phyloP scores from a whole-genome alignment of 1,140 invertebrate species.

The Homalodisca vitripennis region DNA sequence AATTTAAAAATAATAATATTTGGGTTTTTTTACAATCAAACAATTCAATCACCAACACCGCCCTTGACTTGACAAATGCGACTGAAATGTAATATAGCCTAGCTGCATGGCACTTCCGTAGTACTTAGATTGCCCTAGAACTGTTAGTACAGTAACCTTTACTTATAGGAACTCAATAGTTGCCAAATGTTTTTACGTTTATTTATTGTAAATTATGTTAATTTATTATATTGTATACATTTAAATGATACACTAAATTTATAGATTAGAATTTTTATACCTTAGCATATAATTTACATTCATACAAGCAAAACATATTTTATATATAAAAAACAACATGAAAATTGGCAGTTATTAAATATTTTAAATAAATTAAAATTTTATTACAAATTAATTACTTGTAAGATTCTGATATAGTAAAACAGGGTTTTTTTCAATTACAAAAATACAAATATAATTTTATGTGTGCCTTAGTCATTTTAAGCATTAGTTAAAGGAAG shows the following conservation, averaged over 20 bases:
- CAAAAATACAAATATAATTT: too few species aligned
- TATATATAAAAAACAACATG: too few species aligned
- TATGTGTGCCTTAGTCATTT: too few species aligned
- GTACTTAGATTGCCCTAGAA: constrained; percentile 11
- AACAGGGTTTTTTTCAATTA: too few species aligned
- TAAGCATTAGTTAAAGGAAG: too few species aligned
- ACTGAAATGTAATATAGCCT: constrained; percentile 9
- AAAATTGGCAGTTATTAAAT: too few species aligned
- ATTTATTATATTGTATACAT: constrained; percentile 6
- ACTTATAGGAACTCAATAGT: constrained; percentile 9
- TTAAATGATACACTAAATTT: background rate
- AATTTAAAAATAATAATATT: background rate
- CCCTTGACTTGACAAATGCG: background rate
- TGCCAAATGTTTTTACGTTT: constrained; percentile 16
- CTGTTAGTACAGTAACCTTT: background rate
- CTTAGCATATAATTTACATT: background rate
- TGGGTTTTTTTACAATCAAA: background rate
- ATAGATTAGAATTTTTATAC: background rate
- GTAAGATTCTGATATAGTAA: too few species aligned
- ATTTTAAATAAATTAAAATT: too few species aligned
- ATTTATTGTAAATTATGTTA: constrained; percentile 19
- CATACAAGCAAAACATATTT: too few species aligned
- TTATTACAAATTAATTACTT: too few species aligned
- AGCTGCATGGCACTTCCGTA: background rate
- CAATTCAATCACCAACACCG: background rate